Evolutionary conservation across 2,113 vertebrate species (phyloP).

Genomic region (Bufo bufo): DNA sequence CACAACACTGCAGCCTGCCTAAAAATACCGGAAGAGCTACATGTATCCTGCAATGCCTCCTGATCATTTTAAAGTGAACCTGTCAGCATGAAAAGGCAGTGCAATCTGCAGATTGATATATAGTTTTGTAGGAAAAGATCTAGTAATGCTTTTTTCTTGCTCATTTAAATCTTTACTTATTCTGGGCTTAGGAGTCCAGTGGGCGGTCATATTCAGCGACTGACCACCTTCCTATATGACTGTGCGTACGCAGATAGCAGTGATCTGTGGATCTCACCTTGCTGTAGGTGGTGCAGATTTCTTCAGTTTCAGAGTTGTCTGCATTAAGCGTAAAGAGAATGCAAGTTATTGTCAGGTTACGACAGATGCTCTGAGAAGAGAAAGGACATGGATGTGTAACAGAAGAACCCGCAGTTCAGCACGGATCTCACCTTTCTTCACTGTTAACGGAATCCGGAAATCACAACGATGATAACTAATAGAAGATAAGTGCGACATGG

Average conservation of each 20-base stretch:
- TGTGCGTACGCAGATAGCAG: not conserved
- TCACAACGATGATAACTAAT: conserved; percentile 98
- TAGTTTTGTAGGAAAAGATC: too few species aligned
- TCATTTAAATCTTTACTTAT: too few species aligned
- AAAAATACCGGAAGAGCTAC: not conserved
- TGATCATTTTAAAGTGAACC: not conserved
- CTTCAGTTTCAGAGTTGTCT: conserved; percentile 85
- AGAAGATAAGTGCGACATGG: conserved; percentile 54
- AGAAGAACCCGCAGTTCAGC: not conserved
- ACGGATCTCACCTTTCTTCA: conserved; percentile 86
- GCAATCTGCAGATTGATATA: too few species aligned
- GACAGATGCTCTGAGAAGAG: not conserved
- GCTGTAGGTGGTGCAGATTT: conserved; percentile 91
- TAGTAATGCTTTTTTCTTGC: too few species aligned
- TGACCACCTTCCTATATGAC: too few species aligned
- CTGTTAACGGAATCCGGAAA: conserved; percentile 93
- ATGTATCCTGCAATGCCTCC: not conserved
- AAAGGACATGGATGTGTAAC: too few species aligned
- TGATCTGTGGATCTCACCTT: conserved; percentile 79
- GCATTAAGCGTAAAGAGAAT: conserved; percentile 57
- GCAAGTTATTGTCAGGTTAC: not conserved
- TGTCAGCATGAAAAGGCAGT: too few species aligned
- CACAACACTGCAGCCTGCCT: not conserved
- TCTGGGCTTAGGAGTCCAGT: too few species aligned
- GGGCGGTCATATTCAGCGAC: too few species aligned